Percentiles rank a stretch among this genome's conserved stretches.
These are phyloP conservation scores for Mirza zaza DNA, from an alignment of 2,113 vertebrate genomes.

Conservation along the genomic window DNA sequence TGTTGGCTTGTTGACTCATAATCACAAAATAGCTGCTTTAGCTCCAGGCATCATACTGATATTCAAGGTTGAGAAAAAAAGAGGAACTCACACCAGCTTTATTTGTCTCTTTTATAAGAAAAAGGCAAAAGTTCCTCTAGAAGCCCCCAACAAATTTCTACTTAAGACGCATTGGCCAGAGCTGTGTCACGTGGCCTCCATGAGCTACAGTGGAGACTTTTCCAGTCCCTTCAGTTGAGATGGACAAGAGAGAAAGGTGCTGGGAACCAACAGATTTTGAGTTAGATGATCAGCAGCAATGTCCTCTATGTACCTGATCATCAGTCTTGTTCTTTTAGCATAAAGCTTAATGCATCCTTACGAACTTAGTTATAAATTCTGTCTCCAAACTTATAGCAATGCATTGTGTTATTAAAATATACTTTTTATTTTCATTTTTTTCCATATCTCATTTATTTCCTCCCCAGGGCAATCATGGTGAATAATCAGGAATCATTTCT, in stretches of 20 bases:
- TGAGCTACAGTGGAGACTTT: background rate
- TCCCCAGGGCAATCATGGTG: background rate
- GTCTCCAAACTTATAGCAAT: background rate
- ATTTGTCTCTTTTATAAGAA: background rate
- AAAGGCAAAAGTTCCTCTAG: background rate
- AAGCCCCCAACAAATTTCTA: background rate
- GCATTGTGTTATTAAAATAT: background rate
- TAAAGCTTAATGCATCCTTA: background rate
- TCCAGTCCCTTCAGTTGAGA: background rate
- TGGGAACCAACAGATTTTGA: background rate
- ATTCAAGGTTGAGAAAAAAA: background rate
- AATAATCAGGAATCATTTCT: background rate
- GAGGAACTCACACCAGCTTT: background rate
- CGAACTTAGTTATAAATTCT: background rate
- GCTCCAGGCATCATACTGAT: background rate
- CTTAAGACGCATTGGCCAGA: background rate
- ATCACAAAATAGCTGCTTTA: background rate
- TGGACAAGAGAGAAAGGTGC: background rate
- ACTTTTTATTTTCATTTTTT: background rate
- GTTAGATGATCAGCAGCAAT: background rate
- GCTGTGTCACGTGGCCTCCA: background rate
- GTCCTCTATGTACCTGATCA: accelerated
- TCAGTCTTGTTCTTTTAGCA: background rate
- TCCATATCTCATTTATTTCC: background rate
- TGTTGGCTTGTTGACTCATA: background rate